Evolutionary conservation across 2,113 vertebrate species (phyloP), one percentile per base, ranked within the genome.

Genomic region (Chloroceryle aenea): DNA sequence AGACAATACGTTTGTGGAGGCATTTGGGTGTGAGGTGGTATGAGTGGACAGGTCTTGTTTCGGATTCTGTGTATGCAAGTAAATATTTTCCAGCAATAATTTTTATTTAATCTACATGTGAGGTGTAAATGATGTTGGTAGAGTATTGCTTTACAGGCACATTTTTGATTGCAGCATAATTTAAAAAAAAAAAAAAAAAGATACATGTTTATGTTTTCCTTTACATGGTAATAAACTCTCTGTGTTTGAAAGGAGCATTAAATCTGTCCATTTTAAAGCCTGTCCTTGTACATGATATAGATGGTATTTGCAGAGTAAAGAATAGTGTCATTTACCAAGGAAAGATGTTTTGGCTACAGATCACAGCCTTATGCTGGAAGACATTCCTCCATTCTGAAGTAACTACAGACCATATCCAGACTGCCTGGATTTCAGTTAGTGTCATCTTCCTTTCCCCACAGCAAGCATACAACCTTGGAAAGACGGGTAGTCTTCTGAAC

Each of bases 221-320:
- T 96, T 90, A 55, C 55, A 40, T 94, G 22, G 95, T 87, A 96
- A 96, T 86, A 96, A 89, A 71, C 42, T 83, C 42, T 36, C 34
- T 72, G 14, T 68, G 69, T 58, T 68, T 47, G 42, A 21, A 74
- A 73, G 47, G 20, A 52, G 9, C 2, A 2, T 88, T 81, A 27
- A 75, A n/a, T 85, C 68, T n/a, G 11, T 67, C 69, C 14, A 52
- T 45, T 87, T 84, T 26, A 94, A 96, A 95, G 82, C 15, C 36
- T 76, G 8, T 26, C 25, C 40, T 83, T 93, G 84, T 42, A 68
- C 29, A 13, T 94, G 90, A 72, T 93, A 23, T 34, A 55, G 74
- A 52, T 94, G 88, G 62, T 96, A 97, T 97, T 98, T 98, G 92
- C 90, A 91, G 83, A 96, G 78, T 87, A 93, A 96, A 96, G 82